A percentile compares a stretch with the other conserved stretches of the same genome.
Evolutionary conservation across 2,797 vertebrate species (phyloP).

Genomic region (Myripristis murdjan): DNA sequence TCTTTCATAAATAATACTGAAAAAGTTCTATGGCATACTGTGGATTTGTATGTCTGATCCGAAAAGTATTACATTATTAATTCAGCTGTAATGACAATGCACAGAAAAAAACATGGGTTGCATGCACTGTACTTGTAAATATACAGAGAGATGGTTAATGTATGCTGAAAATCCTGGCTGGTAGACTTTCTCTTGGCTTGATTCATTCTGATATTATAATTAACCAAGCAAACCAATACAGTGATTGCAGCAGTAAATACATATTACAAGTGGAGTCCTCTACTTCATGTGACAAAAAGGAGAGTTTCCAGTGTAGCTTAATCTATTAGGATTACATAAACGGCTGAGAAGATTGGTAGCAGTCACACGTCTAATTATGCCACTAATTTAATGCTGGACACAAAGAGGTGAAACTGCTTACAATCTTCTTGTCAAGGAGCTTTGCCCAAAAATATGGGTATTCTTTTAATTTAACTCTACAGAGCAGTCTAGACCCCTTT

Average conservation of each 20-base stretch:
- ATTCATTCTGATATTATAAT: not conserved
- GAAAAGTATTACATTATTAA: constrained; percentile 13
- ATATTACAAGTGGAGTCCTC: too few relatives aligned
- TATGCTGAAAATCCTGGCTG: not conserved
- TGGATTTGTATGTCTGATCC: not conserved
- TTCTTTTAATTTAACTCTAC: not conserved
- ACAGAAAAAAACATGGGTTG: too few relatives aligned
- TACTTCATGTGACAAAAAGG: too few relatives aligned
- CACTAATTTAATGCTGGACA: not conserved
- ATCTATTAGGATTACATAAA: too few relatives aligned
- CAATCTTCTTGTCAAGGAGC: not conserved
- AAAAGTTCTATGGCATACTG: not conserved
- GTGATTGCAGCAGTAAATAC: not conserved
- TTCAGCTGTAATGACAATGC: constrained; percentile 1
- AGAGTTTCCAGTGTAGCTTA: too few relatives aligned
- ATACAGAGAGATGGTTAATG: not conserved
- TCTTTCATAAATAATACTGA: constrained; percentile 7
- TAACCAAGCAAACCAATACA: not conserved
- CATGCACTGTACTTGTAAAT: not conserved
- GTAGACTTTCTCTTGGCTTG: not conserved
- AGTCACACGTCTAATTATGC: not conserved
- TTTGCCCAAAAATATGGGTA: not conserved
- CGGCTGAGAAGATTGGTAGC: not conserved
- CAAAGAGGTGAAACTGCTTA: too few relatives aligned
- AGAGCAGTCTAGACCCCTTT: too few relatives aligned